phyloP scores from a whole-genome alignment of 2,888 invertebrate genomes.

The Phlogophora meticulosa region DNA sequence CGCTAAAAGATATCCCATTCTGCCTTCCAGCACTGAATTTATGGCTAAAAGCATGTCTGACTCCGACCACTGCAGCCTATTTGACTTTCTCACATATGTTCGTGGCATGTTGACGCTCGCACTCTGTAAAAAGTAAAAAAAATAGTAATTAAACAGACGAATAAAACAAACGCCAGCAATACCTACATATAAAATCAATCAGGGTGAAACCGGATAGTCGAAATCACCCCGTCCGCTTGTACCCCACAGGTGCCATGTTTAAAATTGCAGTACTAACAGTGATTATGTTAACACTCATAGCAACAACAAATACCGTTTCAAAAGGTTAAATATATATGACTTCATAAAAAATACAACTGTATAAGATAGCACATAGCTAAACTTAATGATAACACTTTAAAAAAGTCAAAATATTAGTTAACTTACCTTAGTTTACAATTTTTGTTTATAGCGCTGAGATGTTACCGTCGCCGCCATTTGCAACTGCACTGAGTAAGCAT shows the following conservation, averaged over 20 bases:
- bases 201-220: neutral
- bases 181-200: conserved; percentile 1
- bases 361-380: neutral
- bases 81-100: no score
- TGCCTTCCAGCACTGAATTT: conserved; percentile 7
- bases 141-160: no score
- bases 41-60: no score
- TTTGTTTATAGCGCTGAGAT: conserved; percentile 9
- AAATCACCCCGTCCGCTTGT: conserved; percentile 4
- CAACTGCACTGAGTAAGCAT: conserved; percentile 4
- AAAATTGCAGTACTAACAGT: neutral
- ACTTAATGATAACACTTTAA: neutral
- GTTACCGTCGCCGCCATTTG: conserved; percentile 1
- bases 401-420: conserved; percentile 1
- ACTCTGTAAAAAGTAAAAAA: no score
- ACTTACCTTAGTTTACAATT: conserved; percentile 1
- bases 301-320: no score
- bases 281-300: no score
- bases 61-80: no score
- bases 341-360: conserved; percentile 2
- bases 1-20: conserved; percentile 4
- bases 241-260: conserved; percentile 2
- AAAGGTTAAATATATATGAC: no score
- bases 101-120: no score
- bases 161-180: no score